Evolutionary conservation across 2,113 vertebrate species (phyloP), one percentile per base, ranked within the genome.

Genomic region (Eretmochelys imbricata): DNA sequence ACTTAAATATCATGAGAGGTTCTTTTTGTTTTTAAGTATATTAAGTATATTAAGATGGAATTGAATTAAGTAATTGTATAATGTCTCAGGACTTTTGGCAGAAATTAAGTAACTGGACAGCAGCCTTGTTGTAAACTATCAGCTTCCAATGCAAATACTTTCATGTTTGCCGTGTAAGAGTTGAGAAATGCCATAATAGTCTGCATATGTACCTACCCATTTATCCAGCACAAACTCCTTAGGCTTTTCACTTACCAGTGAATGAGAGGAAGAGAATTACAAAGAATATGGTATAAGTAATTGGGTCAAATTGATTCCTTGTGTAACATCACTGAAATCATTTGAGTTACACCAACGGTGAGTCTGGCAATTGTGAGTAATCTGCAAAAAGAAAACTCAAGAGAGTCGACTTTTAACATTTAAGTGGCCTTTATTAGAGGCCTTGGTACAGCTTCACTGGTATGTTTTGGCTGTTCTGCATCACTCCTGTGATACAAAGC

Each of bases 121-220:
- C 65, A 91, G 27, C 38, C 72, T 76, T 24, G 69, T 88, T 91
- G 53, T 91, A 88, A 92, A 92, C 93, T 65, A 87, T 1, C 50
- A 24, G 20, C 46, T 96, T 95, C 89, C 93, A 96, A 92, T 8
- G 88, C 27, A 97, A 95, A 97, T 42, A 97, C 24, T 93, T 75
- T 83, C 55, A 84, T 88, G 80, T 85, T 93, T 81, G 90, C 83
- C 90, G 75, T 22, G 24, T 76, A 46, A 42, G 38, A 76, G 38
- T 76, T 88, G 87, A 95, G 50, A 80, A 93, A 87, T 53, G 51
- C 27, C 89, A 95, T n/a, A 69, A n/a, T 79, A 93, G 85, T 59
- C 89, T 91, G 81, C 81, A 95, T 42, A 91, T 79, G 19, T 87
- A 90, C 83, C 91, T 83, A 95, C 49, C 46, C 91, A 85, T 82